Percentiles rank a stretch among this genome's conserved stretches.
These are phyloP conservation scores for Beris morrisii DNA, from an alignment of 2,888 invertebrate genomes.

Conservation along the genomic window DNA sequence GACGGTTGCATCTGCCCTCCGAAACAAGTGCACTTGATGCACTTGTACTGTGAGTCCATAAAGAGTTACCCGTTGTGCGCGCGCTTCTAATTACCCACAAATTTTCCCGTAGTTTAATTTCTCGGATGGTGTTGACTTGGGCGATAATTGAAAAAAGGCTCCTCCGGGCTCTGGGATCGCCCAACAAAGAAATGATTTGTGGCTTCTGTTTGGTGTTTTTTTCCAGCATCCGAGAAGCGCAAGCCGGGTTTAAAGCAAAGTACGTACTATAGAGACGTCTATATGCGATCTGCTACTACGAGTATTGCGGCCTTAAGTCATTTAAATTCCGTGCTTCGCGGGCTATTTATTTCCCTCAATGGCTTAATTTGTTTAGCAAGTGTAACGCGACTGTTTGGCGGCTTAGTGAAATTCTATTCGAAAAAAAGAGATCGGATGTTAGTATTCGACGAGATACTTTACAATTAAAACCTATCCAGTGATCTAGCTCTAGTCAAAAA, in stretches of 20 bases:
- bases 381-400: constrained; percentile 25
- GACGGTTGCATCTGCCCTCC: constrained; percentile 21
- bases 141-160: neutral
- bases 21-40: neutral
- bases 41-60: too few relatives aligned
- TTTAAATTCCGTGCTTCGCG: constrained; percentile 11
- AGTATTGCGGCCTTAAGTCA: neutral
- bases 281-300: neutral
- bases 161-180: neutral
- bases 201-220: constrained; percentile 21
- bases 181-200: constrained; percentile 23
- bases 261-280: neutral
- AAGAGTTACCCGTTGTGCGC: too few relatives aligned
- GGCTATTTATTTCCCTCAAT: constrained; percentile 42
- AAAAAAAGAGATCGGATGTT: constrained; percentile 16
- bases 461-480: neutral
- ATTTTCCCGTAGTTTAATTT: neutral
- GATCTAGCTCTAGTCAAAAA: neutral
- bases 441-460: neutral
- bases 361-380: constrained; percentile 56
- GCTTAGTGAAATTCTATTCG: constrained; percentile 16
- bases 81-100: too few relatives aligned
- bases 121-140: neutral
- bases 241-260: neutral
- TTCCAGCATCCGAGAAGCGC: neutral